phyloP scores from a whole-genome alignment of 2,888 invertebrate genomes.

The Troglohyphantes excavatus region DNA sequence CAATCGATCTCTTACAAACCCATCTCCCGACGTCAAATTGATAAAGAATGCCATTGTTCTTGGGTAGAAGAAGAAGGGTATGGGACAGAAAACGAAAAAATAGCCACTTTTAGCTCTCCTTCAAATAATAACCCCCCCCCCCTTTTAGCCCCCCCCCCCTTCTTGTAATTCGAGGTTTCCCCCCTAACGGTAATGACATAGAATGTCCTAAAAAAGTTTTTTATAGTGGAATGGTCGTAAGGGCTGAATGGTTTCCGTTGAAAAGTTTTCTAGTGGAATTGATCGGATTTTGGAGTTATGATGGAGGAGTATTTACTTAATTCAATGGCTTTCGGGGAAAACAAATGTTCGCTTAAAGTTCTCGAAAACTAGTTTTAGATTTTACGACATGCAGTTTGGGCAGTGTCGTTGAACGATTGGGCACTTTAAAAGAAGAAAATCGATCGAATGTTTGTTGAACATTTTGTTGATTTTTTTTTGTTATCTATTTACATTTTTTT shows the following conservation, averaged over 20 bases:
- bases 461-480: background rate
- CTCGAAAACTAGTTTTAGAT: conserved; percentile 2
- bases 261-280: conserved; percentile 61
- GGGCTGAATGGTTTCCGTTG: conserved; percentile 52
- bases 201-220: conserved; percentile 51
- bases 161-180: conserved; percentile 56
- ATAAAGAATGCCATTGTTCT: conserved; percentile 67
- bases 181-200: conserved; percentile 35
- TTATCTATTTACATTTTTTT: too few species aligned
- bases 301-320: conserved; percentile 44
- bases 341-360: conserved; percentile 10
- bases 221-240: conserved; percentile 46
- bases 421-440: background rate
- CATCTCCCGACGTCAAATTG: conserved; percentile 51
- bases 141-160: background rate
- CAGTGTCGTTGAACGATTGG: background rate
- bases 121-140: background rate
- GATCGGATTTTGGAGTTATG: conserved; percentile 56
- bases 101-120: conserved; percentile 24
- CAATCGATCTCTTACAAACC: conserved; percentile 39
- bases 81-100: conserved; percentile 15
- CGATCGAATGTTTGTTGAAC: background rate
- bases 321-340: conserved; percentile 36
- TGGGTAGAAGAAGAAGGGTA: conserved; percentile 14
- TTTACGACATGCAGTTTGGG: background rate